phyloP scores from a whole-genome alignment of 2,888 invertebrate species.

The Drosophila kuntzei region DNA sequence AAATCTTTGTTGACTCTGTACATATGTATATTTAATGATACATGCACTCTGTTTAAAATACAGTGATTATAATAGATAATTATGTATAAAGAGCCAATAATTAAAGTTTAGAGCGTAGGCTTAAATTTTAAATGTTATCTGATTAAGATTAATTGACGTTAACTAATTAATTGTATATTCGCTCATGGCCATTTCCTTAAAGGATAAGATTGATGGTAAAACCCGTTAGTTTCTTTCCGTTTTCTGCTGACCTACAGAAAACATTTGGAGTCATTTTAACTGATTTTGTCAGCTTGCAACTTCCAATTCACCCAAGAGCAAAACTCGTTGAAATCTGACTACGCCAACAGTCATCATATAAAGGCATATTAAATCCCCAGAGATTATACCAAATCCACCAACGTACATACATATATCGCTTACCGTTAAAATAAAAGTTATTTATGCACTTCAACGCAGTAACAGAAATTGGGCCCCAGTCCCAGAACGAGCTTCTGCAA shows the following conservation, averaged over 20 bases:
- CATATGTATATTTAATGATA: conserved; percentile 4
- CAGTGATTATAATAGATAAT: conserved; percentile 15
- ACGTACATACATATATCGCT: conserved; percentile 58
- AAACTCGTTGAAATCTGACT: conserved; percentile 64
- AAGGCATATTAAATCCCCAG: conserved; percentile 57
- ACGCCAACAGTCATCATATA: conserved; percentile 31
- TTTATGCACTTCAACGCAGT: conserved; percentile 74
- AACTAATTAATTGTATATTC: neutral
- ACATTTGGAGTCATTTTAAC: conserved; percentile 35
- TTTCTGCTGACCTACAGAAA: conserved; percentile 47
- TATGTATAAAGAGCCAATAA: conserved; percentile 40
- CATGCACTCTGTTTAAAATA: conserved; percentile 13
- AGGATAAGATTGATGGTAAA: conserved; percentile 15
- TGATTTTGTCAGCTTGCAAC: conserved; percentile 30
- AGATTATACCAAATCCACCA: conserved; percentile 58
- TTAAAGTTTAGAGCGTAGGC: conserved; percentile 44
- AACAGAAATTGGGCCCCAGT: conserved; percentile 53
- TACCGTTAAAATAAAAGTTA: conserved; percentile 67
- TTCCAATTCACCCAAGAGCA: conserved; percentile 47
- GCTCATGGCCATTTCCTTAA: conserved; percentile 28
- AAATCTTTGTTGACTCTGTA: neutral
- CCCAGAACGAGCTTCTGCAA: conserved; percentile 64
- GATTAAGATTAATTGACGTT: conserved; percentile 48
- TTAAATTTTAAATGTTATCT: conserved; percentile 29
- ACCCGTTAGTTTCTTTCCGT: conserved; percentile 36